Percentiles rank a stretch among this genome's conserved stretches.
phyloP scores from a whole-genome alignment of 1,140 invertebrate genomes.

The Psilanteris sp. region DNA sequence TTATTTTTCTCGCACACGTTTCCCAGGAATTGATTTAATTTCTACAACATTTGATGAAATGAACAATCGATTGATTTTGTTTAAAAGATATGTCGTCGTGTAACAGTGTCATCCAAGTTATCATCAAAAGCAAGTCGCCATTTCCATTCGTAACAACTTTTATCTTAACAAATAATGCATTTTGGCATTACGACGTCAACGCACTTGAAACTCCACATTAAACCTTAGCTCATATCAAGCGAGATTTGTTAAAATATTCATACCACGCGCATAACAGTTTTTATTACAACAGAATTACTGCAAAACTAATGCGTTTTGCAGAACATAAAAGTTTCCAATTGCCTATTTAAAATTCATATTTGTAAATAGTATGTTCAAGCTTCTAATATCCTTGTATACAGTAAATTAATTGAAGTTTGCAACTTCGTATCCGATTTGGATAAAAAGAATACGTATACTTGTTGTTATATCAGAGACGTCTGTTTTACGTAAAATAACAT shows the following conservation, averaged over 20 bases:
- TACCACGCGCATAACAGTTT: background rate
- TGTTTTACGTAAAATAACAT: too few species aligned
- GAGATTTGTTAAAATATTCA: constrained; percentile 10
- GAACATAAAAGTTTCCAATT: too few species aligned
- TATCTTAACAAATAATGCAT: constrained; percentile 51
- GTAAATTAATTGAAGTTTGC: too few species aligned
- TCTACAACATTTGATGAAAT: constrained; percentile 49
- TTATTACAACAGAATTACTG: too few species aligned
- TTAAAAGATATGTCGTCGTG: constrained; percentile 57
- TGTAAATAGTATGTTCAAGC: too few species aligned
- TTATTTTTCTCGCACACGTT: constrained; percentile 28
- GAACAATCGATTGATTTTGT: constrained; percentile 33
- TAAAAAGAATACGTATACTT: too few species aligned
- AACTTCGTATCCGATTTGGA: too few species aligned
- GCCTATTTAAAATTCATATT: too few species aligned
- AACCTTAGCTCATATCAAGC: constrained; percentile 14
- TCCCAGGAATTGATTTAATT: constrained; percentile 24
- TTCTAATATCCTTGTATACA: too few species aligned
- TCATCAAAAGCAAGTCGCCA: constrained; percentile 15
- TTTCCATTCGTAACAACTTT: constrained; percentile 54
- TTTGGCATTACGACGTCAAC: constrained; percentile 58
- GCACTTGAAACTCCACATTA: constrained; percentile 27
- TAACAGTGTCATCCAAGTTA: constrained; percentile 47
- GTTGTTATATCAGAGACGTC: too few species aligned
- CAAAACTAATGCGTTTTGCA: too few species aligned